These are phyloP conservation scores for Dysmachus trigonus DNA, from an alignment of 2,888 invertebrate species.

Conservation along the genomic window DNA sequence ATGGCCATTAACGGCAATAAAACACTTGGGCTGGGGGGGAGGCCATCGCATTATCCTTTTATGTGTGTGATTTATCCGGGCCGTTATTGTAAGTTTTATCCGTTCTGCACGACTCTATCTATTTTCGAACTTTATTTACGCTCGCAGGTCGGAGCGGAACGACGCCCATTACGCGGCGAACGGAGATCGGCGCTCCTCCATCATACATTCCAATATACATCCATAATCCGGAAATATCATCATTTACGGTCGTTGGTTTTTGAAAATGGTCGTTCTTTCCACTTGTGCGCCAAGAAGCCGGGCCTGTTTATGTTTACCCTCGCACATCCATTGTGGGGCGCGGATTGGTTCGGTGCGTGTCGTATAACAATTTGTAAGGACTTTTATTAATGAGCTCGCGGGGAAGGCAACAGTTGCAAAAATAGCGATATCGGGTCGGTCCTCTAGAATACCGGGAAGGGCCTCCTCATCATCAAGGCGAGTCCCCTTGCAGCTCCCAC, in stretches of 20 bases:
- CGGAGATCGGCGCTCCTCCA: constrained; percentile 20
- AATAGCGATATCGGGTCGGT: constrained; percentile 1
- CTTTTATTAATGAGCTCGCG: constrained; percentile 19
- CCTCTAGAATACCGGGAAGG: background rate
- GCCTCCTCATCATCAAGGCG: background rate
- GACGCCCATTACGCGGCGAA: constrained; percentile 28
- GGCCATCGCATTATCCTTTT: constrained; percentile 25
- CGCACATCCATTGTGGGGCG: background rate
- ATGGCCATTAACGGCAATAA: constrained; percentile 42
- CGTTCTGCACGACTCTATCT: constrained; percentile 34
- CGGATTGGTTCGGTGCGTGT: constrained; percentile 21
- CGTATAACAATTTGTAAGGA: constrained; percentile 34
- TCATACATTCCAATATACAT: constrained; percentile 41
- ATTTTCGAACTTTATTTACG: constrained; percentile 42
- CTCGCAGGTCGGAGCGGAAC: background rate
- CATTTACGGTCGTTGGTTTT: constrained; percentile 46
- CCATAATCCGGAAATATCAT: constrained; percentile 44
- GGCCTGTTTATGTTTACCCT: constrained; percentile 4
- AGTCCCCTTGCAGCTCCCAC: background rate
- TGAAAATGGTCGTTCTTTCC: constrained; percentile 38
- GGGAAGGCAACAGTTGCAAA: constrained; percentile 28
- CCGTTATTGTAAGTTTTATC: constrained; percentile 40
- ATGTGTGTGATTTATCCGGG: constrained; percentile 37
- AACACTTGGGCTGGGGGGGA: background rate
- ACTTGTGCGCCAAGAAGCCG: background rate